Conservation (phyloP, 2,888 invertebrate genomes). For the Anorthoa munda region DNA sequence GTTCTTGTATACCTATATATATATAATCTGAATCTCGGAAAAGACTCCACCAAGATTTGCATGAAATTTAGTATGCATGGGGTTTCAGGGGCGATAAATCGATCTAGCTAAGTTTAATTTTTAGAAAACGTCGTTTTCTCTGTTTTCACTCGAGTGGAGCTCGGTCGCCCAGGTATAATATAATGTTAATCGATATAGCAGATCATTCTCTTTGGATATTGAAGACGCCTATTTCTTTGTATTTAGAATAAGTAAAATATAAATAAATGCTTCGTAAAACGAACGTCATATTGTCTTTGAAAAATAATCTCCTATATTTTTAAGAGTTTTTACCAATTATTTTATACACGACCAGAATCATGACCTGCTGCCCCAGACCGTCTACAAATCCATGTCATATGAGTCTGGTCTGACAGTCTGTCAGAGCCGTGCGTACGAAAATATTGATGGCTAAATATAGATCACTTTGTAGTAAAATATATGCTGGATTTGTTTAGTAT, state of each 20-base stretch:
- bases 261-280: neutral
- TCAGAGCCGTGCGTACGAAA: constrained; percentile 1
- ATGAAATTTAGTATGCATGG: too few species aligned
- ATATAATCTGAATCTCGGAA: too few species aligned
- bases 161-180: too few species aligned
- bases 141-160: too few species aligned
- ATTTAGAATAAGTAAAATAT: neutral
- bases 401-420: constrained; percentile 15
- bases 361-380: constrained; percentile 38
- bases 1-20: too few species aligned
- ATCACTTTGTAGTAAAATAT: neutral
- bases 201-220: too few species aligned
- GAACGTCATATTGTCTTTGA: neutral
- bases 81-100: too few species aligned
- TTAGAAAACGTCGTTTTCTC: too few species aligned
- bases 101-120: too few species aligned
- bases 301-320: neutral
- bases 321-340: neutral
- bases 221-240: neutral
- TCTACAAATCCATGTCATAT: constrained; percentile 16
- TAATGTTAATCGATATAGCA: too few species aligned
- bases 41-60: too few species aligned
- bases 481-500: neutral
- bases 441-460: constrained; percentile 30
- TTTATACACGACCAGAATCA: constrained; percentile 3